These are phyloP conservation scores for Plecotus auritus DNA, from an alignment of 2,113 vertebrate genomes.

Conservation along the genomic window DNA sequence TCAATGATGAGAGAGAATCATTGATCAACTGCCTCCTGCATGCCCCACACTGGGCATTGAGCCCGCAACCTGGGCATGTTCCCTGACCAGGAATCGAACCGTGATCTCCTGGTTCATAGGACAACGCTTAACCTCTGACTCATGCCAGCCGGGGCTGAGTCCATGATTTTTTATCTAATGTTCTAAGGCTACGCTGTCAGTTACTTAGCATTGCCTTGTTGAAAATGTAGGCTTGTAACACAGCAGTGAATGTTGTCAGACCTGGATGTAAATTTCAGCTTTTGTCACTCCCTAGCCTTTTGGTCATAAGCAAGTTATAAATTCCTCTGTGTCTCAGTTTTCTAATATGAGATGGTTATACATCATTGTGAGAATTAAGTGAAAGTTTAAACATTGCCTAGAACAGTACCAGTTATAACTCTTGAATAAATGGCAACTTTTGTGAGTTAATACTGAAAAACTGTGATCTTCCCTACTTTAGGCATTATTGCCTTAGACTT, in stretches of 20 bases:
- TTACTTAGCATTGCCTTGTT: neutral
- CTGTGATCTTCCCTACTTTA: neutral
- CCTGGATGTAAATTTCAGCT: neutral
- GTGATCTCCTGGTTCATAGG: too few relatives aligned
- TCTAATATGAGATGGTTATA: conserved; percentile 11
- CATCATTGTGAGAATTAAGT: neutral
- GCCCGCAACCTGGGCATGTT: too few relatives aligned
- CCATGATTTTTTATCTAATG: neutral
- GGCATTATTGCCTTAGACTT: neutral
- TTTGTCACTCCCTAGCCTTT: neutral
- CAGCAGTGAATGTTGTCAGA: neutral
- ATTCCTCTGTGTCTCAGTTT: conserved; percentile 6
- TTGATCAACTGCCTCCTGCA: too few relatives aligned
- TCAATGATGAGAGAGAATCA: too few relatives aligned
- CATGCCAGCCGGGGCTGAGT: too few relatives aligned
- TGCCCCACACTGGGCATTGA: too few relatives aligned
- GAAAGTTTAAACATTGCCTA: neutral
- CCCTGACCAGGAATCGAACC: too few relatives aligned
- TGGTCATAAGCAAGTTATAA: neutral
- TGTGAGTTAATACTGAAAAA: neutral
- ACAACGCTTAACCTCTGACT: too few relatives aligned
- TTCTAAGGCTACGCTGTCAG: neutral
- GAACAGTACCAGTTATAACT: neutral
- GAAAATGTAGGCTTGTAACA: neutral
- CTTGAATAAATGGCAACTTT: neutral